Percentiles rank a stretch among this genome's conserved stretches.
Evolutionary conservation across 2,888 invertebrate genomes (phyloP).

Genomic region (Cryptops parisi): DNA sequence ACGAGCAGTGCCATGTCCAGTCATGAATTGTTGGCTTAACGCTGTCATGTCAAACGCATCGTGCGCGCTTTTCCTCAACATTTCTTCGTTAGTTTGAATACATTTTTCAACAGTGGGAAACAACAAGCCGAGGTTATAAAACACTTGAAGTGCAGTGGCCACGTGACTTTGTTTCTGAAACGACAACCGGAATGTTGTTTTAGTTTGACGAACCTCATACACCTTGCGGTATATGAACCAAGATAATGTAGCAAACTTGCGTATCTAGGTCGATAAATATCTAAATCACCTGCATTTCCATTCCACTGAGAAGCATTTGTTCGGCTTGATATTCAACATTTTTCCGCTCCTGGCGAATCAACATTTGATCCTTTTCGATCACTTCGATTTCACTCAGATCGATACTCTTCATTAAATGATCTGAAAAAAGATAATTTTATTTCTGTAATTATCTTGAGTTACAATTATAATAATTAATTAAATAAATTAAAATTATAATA

Average conservation of each 20-base stretch:
- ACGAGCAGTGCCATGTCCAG: too few species aligned
- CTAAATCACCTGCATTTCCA: constrained; percentile 53
- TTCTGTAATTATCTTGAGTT: too few species aligned
- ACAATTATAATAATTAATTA: too few species aligned
- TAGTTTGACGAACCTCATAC: neutral
- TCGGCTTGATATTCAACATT: constrained; percentile 66
- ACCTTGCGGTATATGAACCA: too few species aligned
- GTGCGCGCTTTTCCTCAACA: constrained; percentile 36
- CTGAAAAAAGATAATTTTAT: constrained; percentile 31
- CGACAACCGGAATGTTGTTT: neutral
- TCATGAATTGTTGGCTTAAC: constrained; percentile 13
- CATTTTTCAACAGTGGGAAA: constrained; percentile 37
- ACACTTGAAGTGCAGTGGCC: constrained; percentile 47
- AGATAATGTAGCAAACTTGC: too few species aligned
- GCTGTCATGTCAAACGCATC: constrained; percentile 34
- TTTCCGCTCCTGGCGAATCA: constrained; percentile 48
- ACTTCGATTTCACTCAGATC: constrained; percentile 68
- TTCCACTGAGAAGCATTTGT: constrained; percentile 60
- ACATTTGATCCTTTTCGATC: constrained; percentile 54
- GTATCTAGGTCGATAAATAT: too few species aligned
- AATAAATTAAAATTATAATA: too few species aligned
- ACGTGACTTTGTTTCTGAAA: constrained; percentile 36
- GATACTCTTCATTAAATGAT: constrained; percentile 63
- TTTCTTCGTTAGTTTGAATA: constrained; percentile 33
- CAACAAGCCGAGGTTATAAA: constrained; percentile 41